These are phyloP conservation scores for Neodiprion pinetum DNA, from an alignment of 1,140 invertebrate genomes.

Conservation along the genomic window DNA sequence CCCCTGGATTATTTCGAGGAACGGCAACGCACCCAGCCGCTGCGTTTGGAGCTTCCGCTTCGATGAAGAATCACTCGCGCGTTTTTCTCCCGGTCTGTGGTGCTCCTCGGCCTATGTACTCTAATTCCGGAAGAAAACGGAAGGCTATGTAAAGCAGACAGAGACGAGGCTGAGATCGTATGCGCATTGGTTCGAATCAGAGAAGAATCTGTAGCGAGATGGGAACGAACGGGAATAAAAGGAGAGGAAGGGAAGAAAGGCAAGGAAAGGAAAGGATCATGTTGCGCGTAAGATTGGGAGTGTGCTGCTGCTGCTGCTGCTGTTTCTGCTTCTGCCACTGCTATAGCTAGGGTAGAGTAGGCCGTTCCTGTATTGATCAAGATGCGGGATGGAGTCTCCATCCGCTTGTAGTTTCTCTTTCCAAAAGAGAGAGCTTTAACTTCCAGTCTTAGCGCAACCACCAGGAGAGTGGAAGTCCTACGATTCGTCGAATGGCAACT, in stretches of 20 bases:
- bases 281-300: constrained; percentile 28
- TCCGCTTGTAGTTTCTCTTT: constrained; percentile 56
- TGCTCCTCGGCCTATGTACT: constrained; percentile 41
- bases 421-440: background rate
- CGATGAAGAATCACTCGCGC: background rate
- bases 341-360: constrained; percentile 45
- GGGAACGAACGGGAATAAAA: background rate
- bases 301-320: constrained; percentile 39
- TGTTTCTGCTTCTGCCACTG: constrained; percentile 38
- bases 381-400: constrained; percentile 55
- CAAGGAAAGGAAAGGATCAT: constrained; percentile 28
- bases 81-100: too few relatives aligned
- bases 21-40: background rate
- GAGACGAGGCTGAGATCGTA: constrained; percentile 41
- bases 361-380: constrained; percentile 62
- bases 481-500: background rate
- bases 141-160: background rate
- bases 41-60: background rate
- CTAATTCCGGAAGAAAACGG: constrained; percentile 37
- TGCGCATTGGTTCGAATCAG: constrained; percentile 58
- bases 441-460: constrained; percentile 1
- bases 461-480: background rate
- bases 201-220: constrained; percentile 55
- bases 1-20: background rate
- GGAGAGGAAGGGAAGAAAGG: constrained; percentile 35